Percentiles rank a stretch among this genome's conserved stretches.
phyloP scores from a whole-genome alignment of 2,888 invertebrate species.

The Imbricaverruca yamaguchii region DNA sequence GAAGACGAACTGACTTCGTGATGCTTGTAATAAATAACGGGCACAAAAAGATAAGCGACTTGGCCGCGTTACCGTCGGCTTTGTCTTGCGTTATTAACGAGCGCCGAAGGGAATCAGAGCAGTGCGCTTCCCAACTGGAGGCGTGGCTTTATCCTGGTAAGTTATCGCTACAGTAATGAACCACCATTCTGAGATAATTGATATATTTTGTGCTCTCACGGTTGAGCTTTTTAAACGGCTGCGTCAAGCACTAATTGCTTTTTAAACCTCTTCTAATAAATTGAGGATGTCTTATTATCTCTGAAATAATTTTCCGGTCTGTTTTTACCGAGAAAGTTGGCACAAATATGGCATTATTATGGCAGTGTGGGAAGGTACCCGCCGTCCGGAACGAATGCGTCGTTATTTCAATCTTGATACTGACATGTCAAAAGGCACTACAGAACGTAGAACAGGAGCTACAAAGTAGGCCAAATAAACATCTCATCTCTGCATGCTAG shows the following conservation, averaged over 20 bases:
- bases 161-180: not conserved
- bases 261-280: not conserved
- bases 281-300: not conserved
- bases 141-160: not conserved
- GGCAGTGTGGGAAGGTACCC: not conserved
- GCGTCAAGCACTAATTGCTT: not conserved
- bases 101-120: not conserved
- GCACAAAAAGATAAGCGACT: not conserved
- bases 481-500: no score
- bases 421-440: no score
- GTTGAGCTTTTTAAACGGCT: not conserved
- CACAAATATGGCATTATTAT: not conserved
- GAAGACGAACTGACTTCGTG: not conserved
- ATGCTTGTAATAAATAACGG: not conserved
- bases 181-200: not conserved
- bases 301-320: not conserved
- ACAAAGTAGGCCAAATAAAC: no score
- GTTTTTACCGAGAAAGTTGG: not conserved
- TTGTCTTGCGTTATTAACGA: not conserved
- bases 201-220: not conserved
- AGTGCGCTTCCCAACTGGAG: not conserved
- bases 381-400: not conserved
- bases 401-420: no score
- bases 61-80: not conserved
- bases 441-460: no score